Evolutionary conservation across 2,797 vertebrate species (phyloP), one percentile per base, ranked within the genome.

Genomic region (Clarias pachynema): DNA sequence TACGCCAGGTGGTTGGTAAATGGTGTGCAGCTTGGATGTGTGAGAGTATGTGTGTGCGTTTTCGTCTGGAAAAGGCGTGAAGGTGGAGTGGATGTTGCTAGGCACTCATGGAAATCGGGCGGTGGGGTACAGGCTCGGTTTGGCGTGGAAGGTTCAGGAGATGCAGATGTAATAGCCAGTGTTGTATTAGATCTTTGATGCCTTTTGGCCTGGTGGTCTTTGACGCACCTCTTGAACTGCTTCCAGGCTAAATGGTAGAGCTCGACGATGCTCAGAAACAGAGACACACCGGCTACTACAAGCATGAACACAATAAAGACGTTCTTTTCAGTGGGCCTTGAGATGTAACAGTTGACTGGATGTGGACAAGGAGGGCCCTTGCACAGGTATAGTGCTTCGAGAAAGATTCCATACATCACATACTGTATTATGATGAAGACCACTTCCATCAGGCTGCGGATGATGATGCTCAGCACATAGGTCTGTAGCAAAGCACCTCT

Each of bases 281-380:
- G 95, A 0, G 98, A 99, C 34, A 99, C 95, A 0, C 85, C 96
- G 0, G 97, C 97, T 91, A 99, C 98, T 0, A 93, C 95, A 92
- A 99, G 86, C 98, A 99, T 99, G 91, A 99, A 99, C 83, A 97
- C 93, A 0, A 99, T 99, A 93, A 99, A 99, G 77, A 99, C 96
- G 0, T 99, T 99, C 92, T 99, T 99, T 95, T 98, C 98, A 0
- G 98, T 99, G 1, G 98, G 98, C 57, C 98, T 94, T n/a, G 98
- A 99, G n/a, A 99, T 96, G 0, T 97, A 99, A 86, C 98, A 99
- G 95, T 99, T 98, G 65, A 99, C 98, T 0, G 95, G 93, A 89
- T 99, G 96, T 0, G 97, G 97, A 80, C 98, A 99, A 0, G 98
- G 98, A 37, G 92, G 92, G 66, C 96, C 92, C 87, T 96, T 93